A percentile compares a stretch with the other conserved stretches of the same genome.
These are phyloP conservation scores for Tor tambroides DNA, from an alignment of 2,113 vertebrate genomes.

Conservation along the genomic window DNA sequence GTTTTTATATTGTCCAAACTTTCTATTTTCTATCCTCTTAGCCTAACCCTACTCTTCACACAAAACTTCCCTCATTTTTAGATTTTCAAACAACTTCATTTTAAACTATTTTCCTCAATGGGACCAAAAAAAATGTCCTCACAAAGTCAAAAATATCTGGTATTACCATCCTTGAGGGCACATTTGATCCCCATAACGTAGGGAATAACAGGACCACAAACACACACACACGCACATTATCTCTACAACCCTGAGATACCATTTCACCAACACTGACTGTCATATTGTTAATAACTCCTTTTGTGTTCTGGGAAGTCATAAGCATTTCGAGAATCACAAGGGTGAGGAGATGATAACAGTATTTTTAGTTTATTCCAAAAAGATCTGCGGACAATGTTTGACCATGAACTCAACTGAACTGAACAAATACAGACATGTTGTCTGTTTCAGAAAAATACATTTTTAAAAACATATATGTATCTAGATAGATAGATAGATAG, in stretches of 20 bases:
- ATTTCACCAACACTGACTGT: background rate
- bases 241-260: background rate
- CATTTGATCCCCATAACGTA: background rate
- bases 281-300: background rate
- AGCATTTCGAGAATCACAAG: background rate
- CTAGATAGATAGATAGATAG: too few relatives aligned
- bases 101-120: too few relatives aligned
- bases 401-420: background rate
- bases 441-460: background rate
- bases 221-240: conserved; percentile 10
- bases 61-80: background rate
- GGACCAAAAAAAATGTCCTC: too few relatives aligned
- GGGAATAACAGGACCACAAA: background rate
- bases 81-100: too few relatives aligned
- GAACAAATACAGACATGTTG: background rate
- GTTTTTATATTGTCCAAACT: background rate
- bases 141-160: too few relatives aligned
- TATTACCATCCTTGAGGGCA: too few relatives aligned
- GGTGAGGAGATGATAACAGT: background rate
- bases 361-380: background rate
- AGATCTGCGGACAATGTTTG: background rate
- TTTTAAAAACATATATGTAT: too few relatives aligned
- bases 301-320: background rate
- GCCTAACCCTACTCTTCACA: background rate
- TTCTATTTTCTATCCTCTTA: too few relatives aligned